Evolutionary conservation across 2,888 invertebrate genomes (phyloP).

Genomic region (Scaptomyza reducta): DNA sequence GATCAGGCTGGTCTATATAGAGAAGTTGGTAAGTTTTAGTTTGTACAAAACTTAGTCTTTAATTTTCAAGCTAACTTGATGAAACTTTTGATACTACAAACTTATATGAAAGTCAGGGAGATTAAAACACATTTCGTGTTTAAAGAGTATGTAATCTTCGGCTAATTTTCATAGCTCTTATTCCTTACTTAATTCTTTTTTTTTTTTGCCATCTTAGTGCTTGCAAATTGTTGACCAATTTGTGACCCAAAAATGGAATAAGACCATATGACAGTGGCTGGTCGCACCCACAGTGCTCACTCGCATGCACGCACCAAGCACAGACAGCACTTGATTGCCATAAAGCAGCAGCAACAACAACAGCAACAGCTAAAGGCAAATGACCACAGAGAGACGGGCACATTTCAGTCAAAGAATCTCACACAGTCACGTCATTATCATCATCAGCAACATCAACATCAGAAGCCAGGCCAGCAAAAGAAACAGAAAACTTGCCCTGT

Average conservation of each 20-base stretch:
- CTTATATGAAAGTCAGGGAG: too few species aligned
- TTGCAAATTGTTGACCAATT: constrained; percentile 56
- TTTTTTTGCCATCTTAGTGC: constrained; percentile 11
- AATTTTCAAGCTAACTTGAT: too few species aligned
- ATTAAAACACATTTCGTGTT: too few species aligned
- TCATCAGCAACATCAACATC: constrained; percentile 17
- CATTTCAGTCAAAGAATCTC: constrained; percentile 47
- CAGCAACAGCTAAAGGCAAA: constrained; percentile 29
- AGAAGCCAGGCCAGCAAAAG: constrained; percentile 19
- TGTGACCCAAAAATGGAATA: constrained; percentile 49
- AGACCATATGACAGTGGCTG: constrained; percentile 49
- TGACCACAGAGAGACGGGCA: constrained; percentile 46
- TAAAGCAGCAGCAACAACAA: constrained; percentile 18
- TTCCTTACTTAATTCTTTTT: not conserved
- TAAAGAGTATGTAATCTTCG: not conserved
- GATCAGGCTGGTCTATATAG: too few species aligned
- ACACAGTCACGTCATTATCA: constrained; percentile 67
- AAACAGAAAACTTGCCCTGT: constrained; percentile 35
- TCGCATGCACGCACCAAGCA: constrained; percentile 41
- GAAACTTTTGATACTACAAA: too few species aligned
- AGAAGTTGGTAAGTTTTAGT: too few species aligned
- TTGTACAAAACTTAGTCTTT: too few species aligned
- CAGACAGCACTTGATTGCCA: constrained; percentile 40
- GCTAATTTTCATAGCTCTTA: not conserved
- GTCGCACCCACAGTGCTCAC: constrained; percentile 28